These are phyloP conservation scores for Zaprionus lineosus DNA, from an alignment of 2,888 invertebrate genomes.

Conservation along the genomic window DNA sequence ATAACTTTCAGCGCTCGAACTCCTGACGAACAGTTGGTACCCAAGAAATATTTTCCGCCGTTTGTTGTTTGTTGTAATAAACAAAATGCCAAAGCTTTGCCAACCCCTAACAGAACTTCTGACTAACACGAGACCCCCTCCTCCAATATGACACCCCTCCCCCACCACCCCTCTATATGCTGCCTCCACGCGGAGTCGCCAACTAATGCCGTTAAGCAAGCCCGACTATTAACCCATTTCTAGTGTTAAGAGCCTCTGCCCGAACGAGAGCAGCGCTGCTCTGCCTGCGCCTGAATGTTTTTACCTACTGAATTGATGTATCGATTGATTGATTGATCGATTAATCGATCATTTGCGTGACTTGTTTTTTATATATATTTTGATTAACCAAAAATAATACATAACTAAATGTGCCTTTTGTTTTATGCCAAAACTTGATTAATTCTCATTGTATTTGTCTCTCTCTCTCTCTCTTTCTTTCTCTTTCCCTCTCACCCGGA, in stretches of 20 bases:
- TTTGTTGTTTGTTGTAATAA: constrained; percentile 55
- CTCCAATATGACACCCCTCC: too few relatives aligned
- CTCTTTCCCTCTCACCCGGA: constrained; percentile 47
- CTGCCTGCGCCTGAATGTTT: constrained; percentile 59
- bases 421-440: constrained; percentile 56
- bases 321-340: constrained; percentile 16
- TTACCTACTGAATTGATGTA: too few relatives aligned
- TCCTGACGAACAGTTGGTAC: constrained; percentile 64
- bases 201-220: constrained; percentile 25
- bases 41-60: constrained; percentile 28
- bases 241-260: constrained; percentile 38
- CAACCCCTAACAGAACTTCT: constrained; percentile 5
- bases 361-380: constrained; percentile 42
- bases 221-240: constrained; percentile 8
- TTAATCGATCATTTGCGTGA: constrained; percentile 47
- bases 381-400: constrained; percentile 43
- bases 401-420: constrained; percentile 15
- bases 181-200: too few relatives aligned
- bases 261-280: constrained; percentile 38
- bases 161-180: too few relatives aligned
- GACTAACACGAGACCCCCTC: constrained; percentile 25
- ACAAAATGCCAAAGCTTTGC: constrained; percentile 8
- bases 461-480: constrained; percentile 47
- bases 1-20: constrained; percentile 48
- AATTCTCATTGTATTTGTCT: constrained; percentile 65